Percentiles rank a stretch among this genome's conserved stretches.
These are phyloP conservation scores for Spheniscus mendiculus DNA, from an alignment of 2,113 vertebrate genomes.

Conservation along the genomic window DNA sequence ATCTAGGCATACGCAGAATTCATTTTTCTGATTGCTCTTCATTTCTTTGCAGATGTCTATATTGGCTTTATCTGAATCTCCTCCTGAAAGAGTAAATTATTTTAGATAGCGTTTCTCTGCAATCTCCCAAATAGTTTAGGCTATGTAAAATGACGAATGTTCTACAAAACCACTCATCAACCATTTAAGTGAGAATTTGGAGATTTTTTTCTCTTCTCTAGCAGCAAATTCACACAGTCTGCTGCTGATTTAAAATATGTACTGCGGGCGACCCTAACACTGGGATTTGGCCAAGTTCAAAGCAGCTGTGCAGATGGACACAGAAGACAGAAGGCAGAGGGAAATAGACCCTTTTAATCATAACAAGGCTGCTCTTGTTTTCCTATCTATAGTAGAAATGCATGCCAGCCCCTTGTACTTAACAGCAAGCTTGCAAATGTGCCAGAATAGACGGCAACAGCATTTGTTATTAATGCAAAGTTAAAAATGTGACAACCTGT, in stretches of 20 bases:
- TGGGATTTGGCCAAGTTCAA: constrained; percentile 63
- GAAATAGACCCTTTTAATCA: constrained; percentile 64
- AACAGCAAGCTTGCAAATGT: constrained; percentile 61
- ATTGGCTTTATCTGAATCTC: background rate
- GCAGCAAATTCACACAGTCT: constrained; percentile 1
- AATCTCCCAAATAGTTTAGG: constrained; percentile 13
- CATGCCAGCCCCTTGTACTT: constrained; percentile 18
- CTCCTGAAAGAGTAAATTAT: background rate
- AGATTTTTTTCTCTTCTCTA: background rate
- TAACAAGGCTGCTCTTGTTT: constrained; percentile 67
- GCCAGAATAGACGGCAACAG: constrained; percentile 26
- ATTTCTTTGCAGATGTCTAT: background rate
- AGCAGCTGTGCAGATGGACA: constrained; percentile 67
- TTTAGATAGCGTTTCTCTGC: background rate
- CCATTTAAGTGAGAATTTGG: constrained; percentile 4
- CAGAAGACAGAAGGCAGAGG: constrained; percentile 53
- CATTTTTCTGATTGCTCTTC: background rate
- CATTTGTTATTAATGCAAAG: constrained; percentile 50
- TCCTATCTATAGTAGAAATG: constrained; percentile 42
- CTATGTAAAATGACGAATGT: background rate
- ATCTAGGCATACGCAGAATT: background rate
- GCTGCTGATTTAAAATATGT: constrained; percentile 50
- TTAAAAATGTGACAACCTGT: constrained; percentile 37
- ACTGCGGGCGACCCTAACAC: background rate
- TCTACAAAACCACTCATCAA: background rate